Evolutionary conservation across 2,113 vertebrate genomes (phyloP), one percentile per base, ranked within the genome.

Genomic region (Myxocyprinus asiaticus): DNA sequence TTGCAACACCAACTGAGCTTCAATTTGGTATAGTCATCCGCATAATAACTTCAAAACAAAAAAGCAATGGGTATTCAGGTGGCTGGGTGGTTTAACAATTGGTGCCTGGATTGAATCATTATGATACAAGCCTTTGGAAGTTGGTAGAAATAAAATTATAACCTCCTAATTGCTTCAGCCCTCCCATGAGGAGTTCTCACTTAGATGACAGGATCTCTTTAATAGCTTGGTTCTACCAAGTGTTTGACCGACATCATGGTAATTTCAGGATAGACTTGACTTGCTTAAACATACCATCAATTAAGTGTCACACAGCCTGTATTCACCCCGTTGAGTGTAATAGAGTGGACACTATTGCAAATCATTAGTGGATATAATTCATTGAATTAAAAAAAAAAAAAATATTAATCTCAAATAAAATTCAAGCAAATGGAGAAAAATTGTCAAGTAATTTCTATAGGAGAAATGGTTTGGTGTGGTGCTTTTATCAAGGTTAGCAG

Each of bases 11-110:
- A 74, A 67, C 33, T 7, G 44, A 59, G 68, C 33, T 45, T 50
- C 51, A 67, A 47, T 67, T 45, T 73, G 69, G 12, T 42, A 44
- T 74, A 62, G 71, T 69, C 76, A 78, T 69, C 22, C 56, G 45
- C 22, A 33, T 62, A 79, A 79, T 53, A 63, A 79, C 43, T 59
- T 59, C 5, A 74, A 62, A 73, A 73, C 70, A 22, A 10, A 15
- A 73, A 61, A 62, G 14, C 58, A 33, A 48, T 22, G 0, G 7
- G 55, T 33, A 17, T 43, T 9, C 33, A 9, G n/a, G 3, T 45
- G 42, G 42, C 69, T 59, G 48, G 10, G 17, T 48, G 12, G 44
- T 74, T 6, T 58, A 15, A 15, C 44, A 48, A 48, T 61, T 1
- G 0, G 44, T 11, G 56, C 56, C 48, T 74, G 43, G 5, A 47